These are phyloP conservation scores for Orientallactaga bullata DNA, from an alignment of 2,113 vertebrate genomes.

Conservation along the genomic window DNA sequence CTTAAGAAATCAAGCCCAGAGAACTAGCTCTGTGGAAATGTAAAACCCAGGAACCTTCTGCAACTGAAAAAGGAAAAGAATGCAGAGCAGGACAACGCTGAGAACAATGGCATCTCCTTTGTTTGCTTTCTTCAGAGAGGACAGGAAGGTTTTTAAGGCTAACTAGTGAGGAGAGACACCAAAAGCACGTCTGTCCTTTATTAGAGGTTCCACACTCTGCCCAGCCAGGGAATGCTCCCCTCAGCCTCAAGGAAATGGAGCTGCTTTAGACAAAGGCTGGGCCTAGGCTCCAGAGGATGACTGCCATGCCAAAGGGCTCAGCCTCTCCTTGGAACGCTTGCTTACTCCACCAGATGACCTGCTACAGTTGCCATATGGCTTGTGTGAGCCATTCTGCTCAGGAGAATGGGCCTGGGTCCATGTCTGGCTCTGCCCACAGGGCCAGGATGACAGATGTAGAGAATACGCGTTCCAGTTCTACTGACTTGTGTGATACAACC, in stretches of 20 bases:
- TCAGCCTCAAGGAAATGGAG: constrained; percentile 14
- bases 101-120: neutral
- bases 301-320: constrained; percentile 59
- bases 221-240: neutral
- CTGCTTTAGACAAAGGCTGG: constrained; percentile 56
- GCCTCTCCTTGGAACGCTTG: constrained; percentile 52
- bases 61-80: neutral
- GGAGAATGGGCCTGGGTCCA: constrained; percentile 60
- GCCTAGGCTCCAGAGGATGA: neutral
- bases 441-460: constrained; percentile 49
- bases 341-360: constrained; percentile 72
- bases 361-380: constrained; percentile 72
- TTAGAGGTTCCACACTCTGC: neutral
- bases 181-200: neutral
- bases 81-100: neutral
- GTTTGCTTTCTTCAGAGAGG: neutral
- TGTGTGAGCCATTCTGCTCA: constrained; percentile 56
- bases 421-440: constrained; percentile 60
- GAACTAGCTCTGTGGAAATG: neutral
- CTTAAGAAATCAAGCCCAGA: neutral
- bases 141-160: neutral
- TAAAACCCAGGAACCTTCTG: neutral
- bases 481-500: neutral
- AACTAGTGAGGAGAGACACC: neutral
- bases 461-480: neutral